These are phyloP conservation scores for Brachyistius frenatus DNA, from an alignment of 2,113 vertebrate genomes.

Conservation along the genomic window DNA sequence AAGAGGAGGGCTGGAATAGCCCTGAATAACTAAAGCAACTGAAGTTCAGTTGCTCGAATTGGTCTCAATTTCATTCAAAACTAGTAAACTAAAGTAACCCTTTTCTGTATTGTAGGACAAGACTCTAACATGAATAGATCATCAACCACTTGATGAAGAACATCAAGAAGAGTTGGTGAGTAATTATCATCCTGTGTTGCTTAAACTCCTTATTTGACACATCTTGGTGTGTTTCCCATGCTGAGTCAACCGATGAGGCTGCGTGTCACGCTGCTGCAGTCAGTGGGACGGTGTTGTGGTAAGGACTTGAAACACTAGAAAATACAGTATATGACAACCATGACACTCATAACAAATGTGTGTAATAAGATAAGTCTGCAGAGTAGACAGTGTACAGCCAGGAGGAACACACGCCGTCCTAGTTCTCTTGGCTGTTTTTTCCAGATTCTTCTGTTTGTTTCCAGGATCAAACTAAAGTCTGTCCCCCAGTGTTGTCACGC, in stretches of 20 bases:
- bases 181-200: constrained; percentile 15
- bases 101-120: neutral
- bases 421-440: too few relatives aligned
- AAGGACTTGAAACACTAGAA: constrained; percentile 1
- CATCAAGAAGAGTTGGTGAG: neutral
- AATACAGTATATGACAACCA: neutral
- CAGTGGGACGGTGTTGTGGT: constrained; percentile 32
- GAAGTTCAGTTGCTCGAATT: neutral
- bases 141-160: neutral
- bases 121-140: neutral
- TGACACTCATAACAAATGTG: neutral
- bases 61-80: neutral
- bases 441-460: too few relatives aligned
- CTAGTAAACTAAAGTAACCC: too few relatives aligned
- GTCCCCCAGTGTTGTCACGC: too few relatives aligned
- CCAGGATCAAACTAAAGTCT: too few relatives aligned
- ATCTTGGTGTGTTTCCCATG: constrained; percentile 1
- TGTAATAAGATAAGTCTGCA: too few relatives aligned
- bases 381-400: too few relatives aligned
- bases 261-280: constrained; percentile 21
- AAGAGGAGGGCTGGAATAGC: too few relatives aligned
- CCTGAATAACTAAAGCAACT: too few relatives aligned
- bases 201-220: constrained; percentile 11
- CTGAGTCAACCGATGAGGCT: constrained; percentile 20
- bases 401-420: too few relatives aligned